Conservation (phyloP, 2,888 invertebrate genomes). For the Diarsia rubi region DNA sequence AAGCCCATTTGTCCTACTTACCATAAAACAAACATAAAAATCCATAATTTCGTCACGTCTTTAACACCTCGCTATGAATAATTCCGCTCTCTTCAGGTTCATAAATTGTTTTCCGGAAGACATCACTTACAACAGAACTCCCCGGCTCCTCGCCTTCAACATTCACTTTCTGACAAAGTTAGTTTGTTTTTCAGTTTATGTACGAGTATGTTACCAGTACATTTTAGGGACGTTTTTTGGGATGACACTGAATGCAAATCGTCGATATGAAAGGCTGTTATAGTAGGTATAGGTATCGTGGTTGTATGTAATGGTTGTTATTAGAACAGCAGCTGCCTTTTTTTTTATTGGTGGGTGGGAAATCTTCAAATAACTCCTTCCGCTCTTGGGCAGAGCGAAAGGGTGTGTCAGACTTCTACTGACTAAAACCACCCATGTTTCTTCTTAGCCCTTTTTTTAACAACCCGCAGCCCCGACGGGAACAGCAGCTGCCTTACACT, state of each 20-base stretch:
- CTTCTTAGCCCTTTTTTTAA: too few relatives aligned
- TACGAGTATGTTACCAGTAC: constrained; percentile 29
- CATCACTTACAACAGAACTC: constrained; percentile 18
- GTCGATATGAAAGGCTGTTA: background rate
- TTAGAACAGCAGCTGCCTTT: background rate
- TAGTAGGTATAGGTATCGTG: background rate
- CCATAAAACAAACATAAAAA: constrained; percentile 33
- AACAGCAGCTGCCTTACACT: background rate
- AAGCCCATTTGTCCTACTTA: background rate
- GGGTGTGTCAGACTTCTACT: too few relatives aligned
- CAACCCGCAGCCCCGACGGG: too few relatives aligned
- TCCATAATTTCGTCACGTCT: constrained; percentile 14
- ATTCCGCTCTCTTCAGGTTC: constrained; percentile 23
- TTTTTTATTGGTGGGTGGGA: too few relatives aligned
- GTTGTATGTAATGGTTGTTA: background rate
- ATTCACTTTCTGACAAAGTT: constrained; percentile 15
- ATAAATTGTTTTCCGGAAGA: constrained; percentile 34
- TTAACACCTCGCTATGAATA: constrained; percentile 28
- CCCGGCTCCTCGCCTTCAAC: constrained; percentile 4
- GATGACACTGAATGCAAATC: background rate
- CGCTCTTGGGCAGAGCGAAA: too few relatives aligned
- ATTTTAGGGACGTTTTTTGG: constrained; percentile 7
- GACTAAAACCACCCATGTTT: too few relatives aligned
- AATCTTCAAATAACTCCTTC: too few relatives aligned
- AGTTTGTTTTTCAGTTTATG: constrained; percentile 24